A percentile compares a stretch with the other conserved stretches of the same genome.
Evolutionary conservation across 2,797 vertebrate species (phyloP).

Genomic region (Scyliorhinus canicula): DNA sequence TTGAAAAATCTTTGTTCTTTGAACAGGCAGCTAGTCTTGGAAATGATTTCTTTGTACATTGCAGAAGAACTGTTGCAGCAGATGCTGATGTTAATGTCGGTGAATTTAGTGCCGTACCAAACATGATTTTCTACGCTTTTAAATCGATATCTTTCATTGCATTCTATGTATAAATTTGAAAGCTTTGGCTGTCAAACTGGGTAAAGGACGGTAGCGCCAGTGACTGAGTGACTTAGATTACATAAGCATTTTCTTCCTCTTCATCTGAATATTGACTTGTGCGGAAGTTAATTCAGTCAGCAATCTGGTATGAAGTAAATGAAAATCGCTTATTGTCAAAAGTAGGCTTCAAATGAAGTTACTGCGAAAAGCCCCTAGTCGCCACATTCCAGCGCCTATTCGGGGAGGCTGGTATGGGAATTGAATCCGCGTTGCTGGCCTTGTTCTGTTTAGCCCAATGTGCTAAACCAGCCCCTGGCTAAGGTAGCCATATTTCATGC

Average conservation of each 20-base stretch:
- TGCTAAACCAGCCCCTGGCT: too few species aligned
- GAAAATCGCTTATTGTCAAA: too few species aligned
- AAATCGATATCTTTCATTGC: not conserved
- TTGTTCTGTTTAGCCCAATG: too few species aligned
- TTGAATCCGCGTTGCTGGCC: too few species aligned
- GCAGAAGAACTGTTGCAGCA: not conserved
- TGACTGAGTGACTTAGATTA: not conserved
- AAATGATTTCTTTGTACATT: not conserved
- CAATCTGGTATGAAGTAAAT: not conserved
- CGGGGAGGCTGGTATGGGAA: too few species aligned
- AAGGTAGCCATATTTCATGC: not conserved
- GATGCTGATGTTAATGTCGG: not conserved
- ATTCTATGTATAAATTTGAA: not conserved
- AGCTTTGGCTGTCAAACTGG: not conserved
- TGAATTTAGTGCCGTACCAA: not conserved
- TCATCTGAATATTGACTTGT: not conserved
- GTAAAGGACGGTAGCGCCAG: too few species aligned
- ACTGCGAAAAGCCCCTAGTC: too few species aligned
- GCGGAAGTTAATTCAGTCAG: not conserved
- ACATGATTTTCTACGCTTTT: not conserved
- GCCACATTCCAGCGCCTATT: too few species aligned
- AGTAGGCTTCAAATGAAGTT: too few species aligned
- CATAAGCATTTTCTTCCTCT: not conserved
- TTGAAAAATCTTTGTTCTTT: constrained; percentile 6
- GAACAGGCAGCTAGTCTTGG: not conserved